Evolutionary conservation across 2,797 vertebrate species (phyloP).

Genomic region (Thamnophis elegans): DNA sequence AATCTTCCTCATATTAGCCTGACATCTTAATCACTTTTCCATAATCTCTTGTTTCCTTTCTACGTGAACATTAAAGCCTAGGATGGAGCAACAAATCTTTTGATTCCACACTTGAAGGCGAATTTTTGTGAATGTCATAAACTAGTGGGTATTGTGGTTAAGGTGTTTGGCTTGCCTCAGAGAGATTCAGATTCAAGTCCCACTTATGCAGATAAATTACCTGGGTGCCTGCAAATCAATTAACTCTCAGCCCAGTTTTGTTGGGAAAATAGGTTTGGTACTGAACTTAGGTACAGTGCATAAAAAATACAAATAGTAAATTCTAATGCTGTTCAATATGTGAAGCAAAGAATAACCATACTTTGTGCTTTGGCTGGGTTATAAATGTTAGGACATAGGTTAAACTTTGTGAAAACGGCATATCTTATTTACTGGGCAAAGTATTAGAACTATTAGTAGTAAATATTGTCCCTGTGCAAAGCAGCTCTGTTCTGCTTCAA

Average conservation of each 20-base stretch:
- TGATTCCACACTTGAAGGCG: not conserved
- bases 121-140: not conserved
- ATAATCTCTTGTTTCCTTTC: not conserved
- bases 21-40: not conserved
- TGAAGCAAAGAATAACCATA: not conserved
- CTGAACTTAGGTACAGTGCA: not conserved
- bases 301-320: not conserved
- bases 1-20: not conserved
- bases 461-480: not conserved
- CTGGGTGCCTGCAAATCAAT: not conserved
- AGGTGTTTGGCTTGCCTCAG: not conserved
- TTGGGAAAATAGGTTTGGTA: not conserved
- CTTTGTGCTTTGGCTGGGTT: not conserved
- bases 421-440: not conserved
- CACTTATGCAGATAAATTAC: not conserved
- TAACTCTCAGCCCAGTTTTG: not conserved
- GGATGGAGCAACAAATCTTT: not conserved
- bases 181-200: not conserved
- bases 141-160: not conserved
- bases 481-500: not conserved
- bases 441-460: not conserved
- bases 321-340: not conserved
- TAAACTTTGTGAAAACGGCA: not conserved
- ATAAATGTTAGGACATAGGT: not conserved
- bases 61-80: not conserved